Conservation (phyloP, 2,888 invertebrate species). For the Caenorhabditis sp. region DNA sequence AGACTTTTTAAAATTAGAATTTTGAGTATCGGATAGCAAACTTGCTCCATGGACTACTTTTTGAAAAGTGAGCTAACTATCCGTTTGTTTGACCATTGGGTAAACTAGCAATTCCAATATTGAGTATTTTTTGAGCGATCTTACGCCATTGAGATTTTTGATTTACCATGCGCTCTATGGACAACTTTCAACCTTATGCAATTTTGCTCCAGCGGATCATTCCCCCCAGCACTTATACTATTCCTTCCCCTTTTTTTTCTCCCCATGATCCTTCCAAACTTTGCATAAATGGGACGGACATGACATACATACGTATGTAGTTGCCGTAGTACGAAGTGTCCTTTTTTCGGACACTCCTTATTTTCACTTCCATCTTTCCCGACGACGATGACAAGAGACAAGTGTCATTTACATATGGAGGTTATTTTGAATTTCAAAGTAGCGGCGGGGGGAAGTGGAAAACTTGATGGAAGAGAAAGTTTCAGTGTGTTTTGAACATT, state of each 20-base stretch:
- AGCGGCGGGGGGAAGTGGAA: neutral
- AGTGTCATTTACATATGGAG: constrained; percentile 29
- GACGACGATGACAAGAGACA: neutral
- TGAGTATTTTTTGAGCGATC: no score
- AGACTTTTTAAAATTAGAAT: no score
- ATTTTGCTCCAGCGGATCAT: neutral
- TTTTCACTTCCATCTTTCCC: constrained; percentile 1
- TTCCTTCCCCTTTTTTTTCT: no score
- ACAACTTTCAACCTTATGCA: neutral
- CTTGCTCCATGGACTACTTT: no score
- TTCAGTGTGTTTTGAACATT: neutral
- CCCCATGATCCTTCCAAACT: neutral
- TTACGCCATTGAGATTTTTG: no score
- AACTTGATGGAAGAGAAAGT: neutral
- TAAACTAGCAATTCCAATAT: no score
- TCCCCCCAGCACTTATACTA: no score
- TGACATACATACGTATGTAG: neutral
- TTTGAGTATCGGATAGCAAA: no score
- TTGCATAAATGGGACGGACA: constrained; percentile 3
- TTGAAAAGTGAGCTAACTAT: no score
- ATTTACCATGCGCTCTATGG: neutral
- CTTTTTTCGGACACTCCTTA: neutral
- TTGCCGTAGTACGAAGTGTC: neutral
- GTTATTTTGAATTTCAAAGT: constrained; percentile 21
- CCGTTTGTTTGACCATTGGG: no score